These are phyloP conservation scores for Caenorhabditis angaria DNA, from an alignment of 2,888 invertebrate species.

Conservation along the genomic window DNA sequence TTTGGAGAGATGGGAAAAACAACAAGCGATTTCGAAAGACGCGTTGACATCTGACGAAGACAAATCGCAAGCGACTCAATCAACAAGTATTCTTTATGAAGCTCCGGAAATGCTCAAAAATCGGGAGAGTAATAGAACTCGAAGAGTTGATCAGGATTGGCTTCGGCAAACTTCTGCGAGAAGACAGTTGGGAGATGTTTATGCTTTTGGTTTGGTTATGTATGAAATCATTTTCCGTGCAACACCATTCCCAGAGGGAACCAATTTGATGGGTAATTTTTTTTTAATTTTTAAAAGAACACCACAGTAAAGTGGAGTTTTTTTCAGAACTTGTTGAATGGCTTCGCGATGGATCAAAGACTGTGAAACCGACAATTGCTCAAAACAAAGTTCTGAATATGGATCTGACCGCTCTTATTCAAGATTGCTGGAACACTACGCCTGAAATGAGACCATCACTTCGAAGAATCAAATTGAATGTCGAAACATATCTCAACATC, in stretches of 20 bases:
- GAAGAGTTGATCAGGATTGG: conserved; percentile 62
- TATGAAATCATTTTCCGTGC: conserved; percentile 68
- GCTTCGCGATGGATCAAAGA: conserved; percentile 54
- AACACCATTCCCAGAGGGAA: conserved; percentile 64
- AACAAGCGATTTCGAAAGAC: conserved; percentile 57
- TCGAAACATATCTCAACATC: conserved; percentile 64
- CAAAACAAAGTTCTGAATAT: conserved; percentile 58
- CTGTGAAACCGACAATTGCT: conserved; percentile 63
- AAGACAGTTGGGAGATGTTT: conserved; percentile 67
- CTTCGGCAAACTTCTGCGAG: conserved; percentile 39
- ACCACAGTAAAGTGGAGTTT: not conserved
- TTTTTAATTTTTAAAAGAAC: conserved; percentile 5
- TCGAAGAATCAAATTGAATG: conserved; percentile 64
- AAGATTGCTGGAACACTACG: conserved; percentile 61
- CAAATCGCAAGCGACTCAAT: conserved; percentile 64
- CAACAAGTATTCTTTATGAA: conserved; percentile 66
- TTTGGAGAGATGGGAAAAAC: conserved; percentile 69
- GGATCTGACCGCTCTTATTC: conserved; percentile 55
- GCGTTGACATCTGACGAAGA: conserved; percentile 59
- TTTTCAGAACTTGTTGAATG: conserved; percentile 56
- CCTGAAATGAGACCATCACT: conserved; percentile 63
- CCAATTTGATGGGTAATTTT: conserved; percentile 54
- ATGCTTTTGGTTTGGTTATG: conserved; percentile 68
- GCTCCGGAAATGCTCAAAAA: conserved; percentile 70
- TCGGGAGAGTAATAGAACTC: conserved; percentile 61